Evolutionary conservation across 1,140 invertebrate species (phyloP), one percentile per base, ranked within the genome.

Genomic region (Brachionus plicatilis): DNA sequence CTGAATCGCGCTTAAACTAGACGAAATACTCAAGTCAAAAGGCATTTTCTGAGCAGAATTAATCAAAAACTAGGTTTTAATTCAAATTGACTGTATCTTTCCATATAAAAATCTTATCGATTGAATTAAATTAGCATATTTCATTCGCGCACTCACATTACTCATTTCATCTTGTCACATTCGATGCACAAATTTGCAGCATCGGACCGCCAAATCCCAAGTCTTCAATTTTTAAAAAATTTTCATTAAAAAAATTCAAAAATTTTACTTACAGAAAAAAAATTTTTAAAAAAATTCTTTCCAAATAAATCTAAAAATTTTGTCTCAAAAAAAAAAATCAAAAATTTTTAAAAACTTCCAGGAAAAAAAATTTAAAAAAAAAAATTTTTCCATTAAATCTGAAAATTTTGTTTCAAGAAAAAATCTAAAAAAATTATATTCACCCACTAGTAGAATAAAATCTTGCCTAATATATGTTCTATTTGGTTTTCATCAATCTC

Each of bases 111-210:
- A 60, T 60, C 53, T 72, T 72, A 72, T 72, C 68, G 68, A 72
- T 72, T 72, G 68, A 72, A 41, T 72, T 72, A 72, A 72, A 72
- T 72, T 72, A 72, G 68, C 68, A 72, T 72, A 72, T 72, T 72
- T 72, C 37, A 41, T 45, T 72, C 66, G 33, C 27, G 12, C 33
- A 37, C 29, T 33, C 66, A 68, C 27, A 33, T 33, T 33, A 68
- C 66, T 33, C 66, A 68, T 68, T 41, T 33, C 12, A 7, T 68
- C 27, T 27, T 68, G 27, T 68, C 66, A 33, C 33, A 68, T 68
- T 33, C 12, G 29, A 14, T 24, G 33, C 27, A 41, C 17, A 33
- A 47, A 33, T 14, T 37, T 24, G 8, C 66, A 27, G 20, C 17
- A 66, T 24, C 17, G 20, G 27, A 66, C 20, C 8, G 27, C 17